Conservation (phyloP, 2,113 vertebrate genomes). For the Anolis carolinensis region DNA sequence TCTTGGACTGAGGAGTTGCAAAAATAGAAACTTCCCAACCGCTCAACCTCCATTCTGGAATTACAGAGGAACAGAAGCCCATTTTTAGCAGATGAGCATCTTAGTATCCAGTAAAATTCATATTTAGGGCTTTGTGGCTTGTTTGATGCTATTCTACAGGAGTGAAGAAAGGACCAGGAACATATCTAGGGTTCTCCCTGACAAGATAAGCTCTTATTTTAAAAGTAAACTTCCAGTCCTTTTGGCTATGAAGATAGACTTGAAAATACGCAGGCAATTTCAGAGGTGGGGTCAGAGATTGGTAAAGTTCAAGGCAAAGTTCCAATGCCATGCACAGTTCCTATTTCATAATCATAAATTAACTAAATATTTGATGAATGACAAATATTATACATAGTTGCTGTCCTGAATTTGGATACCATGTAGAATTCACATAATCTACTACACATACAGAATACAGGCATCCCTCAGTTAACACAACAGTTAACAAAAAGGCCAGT, state of each 20-base stretch:
- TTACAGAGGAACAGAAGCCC: neutral
- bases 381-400: neutral
- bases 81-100: neutral
- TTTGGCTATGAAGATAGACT: no score
- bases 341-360: neutral
- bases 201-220: no score
- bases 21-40: neutral
- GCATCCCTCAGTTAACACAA: no score
- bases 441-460: neutral
- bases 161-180: no score
- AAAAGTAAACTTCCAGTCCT: no score
- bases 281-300: no score
- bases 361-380: no score
- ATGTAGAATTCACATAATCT: neutral
- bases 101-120: neutral
- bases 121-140: neutral
- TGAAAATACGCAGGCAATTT: no score
- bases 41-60: neutral
- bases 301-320: no score
- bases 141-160: neutral
- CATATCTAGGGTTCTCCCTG: no score
- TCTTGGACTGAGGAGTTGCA: neutral
- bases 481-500: no score
- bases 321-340: no score
- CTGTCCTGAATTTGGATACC: neutral